Conservation (phyloP, 92 coral and sea anemone species). For the Phymanthus crucifer region DNA sequence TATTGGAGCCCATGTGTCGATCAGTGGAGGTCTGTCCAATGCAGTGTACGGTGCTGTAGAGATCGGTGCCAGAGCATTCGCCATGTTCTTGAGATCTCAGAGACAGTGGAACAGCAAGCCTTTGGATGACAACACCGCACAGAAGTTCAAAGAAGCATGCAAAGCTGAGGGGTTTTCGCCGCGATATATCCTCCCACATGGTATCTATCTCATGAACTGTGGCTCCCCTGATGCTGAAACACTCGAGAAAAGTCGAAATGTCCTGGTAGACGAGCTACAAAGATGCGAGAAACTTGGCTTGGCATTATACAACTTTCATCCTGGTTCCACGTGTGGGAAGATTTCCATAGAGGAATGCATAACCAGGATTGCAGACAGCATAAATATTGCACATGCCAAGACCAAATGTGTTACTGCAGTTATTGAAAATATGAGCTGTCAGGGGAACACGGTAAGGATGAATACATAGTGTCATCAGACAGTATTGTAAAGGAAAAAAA, state of each 20-base stretch:
- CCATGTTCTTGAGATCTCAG: slow-evolving; percentile 80
- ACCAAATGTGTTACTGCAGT: slow-evolving; percentile 82
- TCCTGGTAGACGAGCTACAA: slow-evolving; percentile 83
- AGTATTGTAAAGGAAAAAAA: too few species aligned
- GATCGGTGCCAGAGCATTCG: slow-evolving; percentile 92
- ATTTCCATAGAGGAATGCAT: slow-evolving; percentile 76
- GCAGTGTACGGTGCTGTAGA: slow-evolving; percentile 73
- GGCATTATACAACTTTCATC: slow-evolving; percentile 86
- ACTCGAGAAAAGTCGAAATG: slow-evolving; percentile 78
- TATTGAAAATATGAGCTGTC: slow-evolving; percentile 95
- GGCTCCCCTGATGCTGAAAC: slow-evolving; percentile 91
- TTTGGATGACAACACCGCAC: slow-evolving; percentile 65
- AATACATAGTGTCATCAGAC: too few species aligned
- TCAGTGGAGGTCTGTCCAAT: slow-evolving; percentile 78
- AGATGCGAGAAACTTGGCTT: slow-evolving; percentile 89
- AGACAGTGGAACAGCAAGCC: slow-evolving; percentile 91
- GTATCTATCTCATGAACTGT: slow-evolving; percentile 92
- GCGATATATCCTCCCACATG: slow-evolving; percentile 82
- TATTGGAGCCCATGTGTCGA: slow-evolving; percentile 93
- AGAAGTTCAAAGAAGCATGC: slow-evolving; percentile 72
- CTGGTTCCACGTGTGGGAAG: slow-evolving; percentile 95
- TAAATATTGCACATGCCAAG: slow-evolving; percentile 79
- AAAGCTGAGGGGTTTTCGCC: slow-evolving; percentile 61
- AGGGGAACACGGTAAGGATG: slow-evolving; percentile 82
- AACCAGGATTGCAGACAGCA: slow-evolving; percentile 86